Evolutionary conservation across 1,140 invertebrate genomes (phyloP).

Genomic region (Philaenus spumarius): DNA sequence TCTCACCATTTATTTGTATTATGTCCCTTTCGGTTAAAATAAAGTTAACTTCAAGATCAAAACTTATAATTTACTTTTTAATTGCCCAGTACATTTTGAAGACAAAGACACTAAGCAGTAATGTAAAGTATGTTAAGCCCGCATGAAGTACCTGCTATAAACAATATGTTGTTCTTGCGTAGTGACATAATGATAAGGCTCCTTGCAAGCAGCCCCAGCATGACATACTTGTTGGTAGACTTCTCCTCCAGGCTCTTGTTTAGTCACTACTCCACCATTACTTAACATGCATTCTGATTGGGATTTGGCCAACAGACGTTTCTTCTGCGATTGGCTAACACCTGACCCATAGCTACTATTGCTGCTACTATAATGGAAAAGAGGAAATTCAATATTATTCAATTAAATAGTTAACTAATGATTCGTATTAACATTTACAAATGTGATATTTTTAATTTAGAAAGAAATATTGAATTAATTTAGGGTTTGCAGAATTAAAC

Average conservation of each 20-base stretch:
- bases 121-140: too few species aligned
- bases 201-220: constrained; percentile 46
- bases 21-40: too few species aligned
- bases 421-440: neutral
- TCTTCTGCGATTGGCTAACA: constrained; percentile 79
- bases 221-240: constrained; percentile 28
- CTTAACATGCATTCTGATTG: constrained; percentile 83
- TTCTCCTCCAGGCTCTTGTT: constrained; percentile 40
- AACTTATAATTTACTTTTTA: too few species aligned
- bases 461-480: too few species aligned
- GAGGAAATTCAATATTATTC: neutral
- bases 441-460: too few species aligned
- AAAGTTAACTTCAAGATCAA: too few species aligned
- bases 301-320: constrained; percentile 75
- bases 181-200: constrained; percentile 50
- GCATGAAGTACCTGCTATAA: constrained; percentile 40
- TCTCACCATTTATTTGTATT: too few species aligned
- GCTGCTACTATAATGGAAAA: neutral
- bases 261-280: constrained; percentile 48
- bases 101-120: too few species aligned
- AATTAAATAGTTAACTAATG: neutral
- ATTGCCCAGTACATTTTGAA: too few species aligned
- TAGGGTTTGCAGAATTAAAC: too few species aligned
- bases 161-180: constrained; percentile 52
- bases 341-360: constrained; percentile 6